Conservation (phyloP, 2,888 invertebrate genomes). For the Anagyrus pseudococci region DNA sequence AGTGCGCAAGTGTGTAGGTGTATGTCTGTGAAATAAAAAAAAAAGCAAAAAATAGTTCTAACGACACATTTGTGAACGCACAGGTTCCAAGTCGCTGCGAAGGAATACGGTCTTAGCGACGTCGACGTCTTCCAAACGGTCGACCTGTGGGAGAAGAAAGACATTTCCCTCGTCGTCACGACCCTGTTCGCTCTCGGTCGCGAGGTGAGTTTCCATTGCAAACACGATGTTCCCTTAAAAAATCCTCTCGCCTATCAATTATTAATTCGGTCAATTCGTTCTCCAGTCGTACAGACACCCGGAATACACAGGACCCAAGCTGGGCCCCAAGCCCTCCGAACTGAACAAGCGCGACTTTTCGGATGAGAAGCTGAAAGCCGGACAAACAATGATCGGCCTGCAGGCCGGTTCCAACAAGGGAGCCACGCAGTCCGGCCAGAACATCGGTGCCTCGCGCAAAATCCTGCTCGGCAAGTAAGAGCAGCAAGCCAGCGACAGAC, state of each 20-base stretch:
- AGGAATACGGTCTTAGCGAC: slow-evolving; percentile 87
- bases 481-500: no score
- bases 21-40: no score
- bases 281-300: slow-evolving; percentile 82
- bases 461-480: slow-evolving; percentile 87
- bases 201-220: slow-evolving; percentile 65
- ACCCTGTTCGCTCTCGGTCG: slow-evolving; percentile 87
- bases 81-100: slow-evolving; percentile 86
- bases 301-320: slow-evolving; percentile 84
- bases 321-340: slow-evolving; percentile 94
- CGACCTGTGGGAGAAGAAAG: slow-evolving; percentile 94
- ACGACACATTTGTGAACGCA: neutral
- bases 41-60: no score
- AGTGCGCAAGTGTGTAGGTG: no score
- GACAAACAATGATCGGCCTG: slow-evolving; percentile 88
- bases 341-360: slow-evolving; percentile 94
- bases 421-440: slow-evolving; percentile 90
- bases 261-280: neutral
- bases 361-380: slow-evolving; percentile 89
- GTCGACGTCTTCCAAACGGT: slow-evolving; percentile 96
- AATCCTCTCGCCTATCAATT: no score
- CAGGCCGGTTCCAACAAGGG: slow-evolving; percentile 97
- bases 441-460: slow-evolving; percentile 88
- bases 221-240: neutral
- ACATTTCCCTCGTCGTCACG: slow-evolving; percentile 84